phyloP scores from a whole-genome alignment of 1,140 invertebrate species.

The Vanessa atalanta region DNA sequence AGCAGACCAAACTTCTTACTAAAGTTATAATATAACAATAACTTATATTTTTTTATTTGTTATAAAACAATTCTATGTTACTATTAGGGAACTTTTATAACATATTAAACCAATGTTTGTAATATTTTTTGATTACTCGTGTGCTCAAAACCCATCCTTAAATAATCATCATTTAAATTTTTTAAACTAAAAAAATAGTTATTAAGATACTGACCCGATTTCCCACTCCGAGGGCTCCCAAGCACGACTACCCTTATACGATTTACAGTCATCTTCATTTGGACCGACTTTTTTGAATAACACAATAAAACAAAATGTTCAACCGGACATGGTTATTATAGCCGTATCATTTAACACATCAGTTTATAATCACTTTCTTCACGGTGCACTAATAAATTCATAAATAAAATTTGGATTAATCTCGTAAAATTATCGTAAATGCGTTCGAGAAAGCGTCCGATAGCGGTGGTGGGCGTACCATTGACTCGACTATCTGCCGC shows the following conservation, averaged over 20 bases:
- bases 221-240: slow-evolving; percentile 85
- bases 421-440: slow-evolving; percentile 63
- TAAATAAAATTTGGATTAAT: slow-evolving; percentile 29
- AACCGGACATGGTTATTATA: slow-evolving; percentile 55
- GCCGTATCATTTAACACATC: slow-evolving; percentile 40
- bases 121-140: background rate
- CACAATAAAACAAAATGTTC: slow-evolving; percentile 46
- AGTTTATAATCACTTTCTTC: slow-evolving; percentile 52
- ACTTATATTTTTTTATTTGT: no score
- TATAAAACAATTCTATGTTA: no score
- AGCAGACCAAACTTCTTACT: no score
- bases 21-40: no score
- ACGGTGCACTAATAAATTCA: slow-evolving; percentile 50
- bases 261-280: slow-evolving; percentile 82
- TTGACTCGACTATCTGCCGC: slow-evolving; percentile 54
- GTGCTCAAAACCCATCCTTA: background rate
- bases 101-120: no score
- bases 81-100: no score
- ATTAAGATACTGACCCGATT: slow-evolving; percentile 82
- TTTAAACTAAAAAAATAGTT: background rate
- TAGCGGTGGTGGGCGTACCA: slow-evolving; percentile 44
- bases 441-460: slow-evolving; percentile 57
- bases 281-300: slow-evolving; percentile 59
- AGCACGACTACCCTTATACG: slow-evolving; percentile 87
- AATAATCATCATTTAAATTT: background rate